Conservation (phyloP, 2,888 invertebrate genomes). For the Abrostola tripartita region DNA sequence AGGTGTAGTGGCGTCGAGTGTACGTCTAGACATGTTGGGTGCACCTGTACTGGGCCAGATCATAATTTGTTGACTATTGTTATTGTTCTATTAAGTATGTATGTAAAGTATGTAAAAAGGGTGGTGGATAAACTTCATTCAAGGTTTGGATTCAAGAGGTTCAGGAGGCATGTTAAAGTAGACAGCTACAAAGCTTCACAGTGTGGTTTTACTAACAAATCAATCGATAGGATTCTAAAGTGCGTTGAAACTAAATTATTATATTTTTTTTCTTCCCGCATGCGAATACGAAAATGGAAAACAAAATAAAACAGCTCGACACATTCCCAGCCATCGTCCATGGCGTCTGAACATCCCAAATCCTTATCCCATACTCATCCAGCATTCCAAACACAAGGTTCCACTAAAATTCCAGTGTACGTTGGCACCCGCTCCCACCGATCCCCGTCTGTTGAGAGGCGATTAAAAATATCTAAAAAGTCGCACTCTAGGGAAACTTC, state of each 20-base stretch:
- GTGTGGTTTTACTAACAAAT: slow-evolving; percentile 68
- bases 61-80: slow-evolving; percentile 44
- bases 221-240: slow-evolving; percentile 39
- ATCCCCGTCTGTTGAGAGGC: slow-evolving; percentile 84
- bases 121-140: slow-evolving; percentile 37
- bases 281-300: slow-evolving; percentile 81
- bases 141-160: slow-evolving; percentile 37
- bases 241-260: slow-evolving; percentile 59
- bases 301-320: slow-evolving; percentile 80
- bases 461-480: slow-evolving; percentile 71
- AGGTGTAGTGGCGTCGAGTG: slow-evolving; percentile 68
- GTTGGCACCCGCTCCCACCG: slow-evolving; percentile 89
- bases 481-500: slow-evolving; percentile 80
- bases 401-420: slow-evolving; percentile 93
- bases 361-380: slow-evolving; percentile 86
- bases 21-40: slow-evolving; percentile 62
- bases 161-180: slow-evolving; percentile 60
- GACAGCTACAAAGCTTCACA: slow-evolving; percentile 58
- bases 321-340: slow-evolving; percentile 87
- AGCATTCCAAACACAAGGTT: slow-evolving; percentile 89
- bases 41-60: slow-evolving; percentile 63
- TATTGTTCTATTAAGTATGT: slow-evolving; percentile 32
- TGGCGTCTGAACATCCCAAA: slow-evolving; percentile 84
- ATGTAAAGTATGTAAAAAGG: slow-evolving; percentile 43
- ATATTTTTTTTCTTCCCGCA: slow-evolving; percentile 81